Percentiles rank a stretch among this genome's conserved stretches.
phyloP scores from a whole-genome alignment of 2,113 vertebrate genomes.

The Tupaia chinensis region DNA sequence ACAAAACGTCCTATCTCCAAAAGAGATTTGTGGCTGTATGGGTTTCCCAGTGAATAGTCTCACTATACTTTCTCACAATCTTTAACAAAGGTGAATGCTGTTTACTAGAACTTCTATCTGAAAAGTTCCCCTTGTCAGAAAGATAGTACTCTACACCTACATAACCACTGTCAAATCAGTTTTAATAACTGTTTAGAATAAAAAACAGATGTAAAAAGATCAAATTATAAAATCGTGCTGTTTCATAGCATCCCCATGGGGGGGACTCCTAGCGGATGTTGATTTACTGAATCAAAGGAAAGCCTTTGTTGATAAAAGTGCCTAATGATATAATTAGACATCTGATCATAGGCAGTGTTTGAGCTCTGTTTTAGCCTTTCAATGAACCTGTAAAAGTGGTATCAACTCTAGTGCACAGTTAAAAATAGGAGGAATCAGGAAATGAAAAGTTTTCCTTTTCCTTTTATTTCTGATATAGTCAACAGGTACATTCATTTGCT shows the following conservation, averaged over 20 bases:
- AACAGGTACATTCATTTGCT: neutral
- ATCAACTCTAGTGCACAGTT: conserved; percentile 39
- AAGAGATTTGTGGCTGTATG: neutral
- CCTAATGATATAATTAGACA: conserved; percentile 14
- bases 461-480: neutral
- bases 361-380: conserved; percentile 54
- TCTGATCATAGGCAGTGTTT: conserved; percentile 48
- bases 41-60: neutral
- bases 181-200: conserved; percentile 46
- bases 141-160: neutral
- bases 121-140: neutral
- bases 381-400: conserved; percentile 11
- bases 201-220: neutral
- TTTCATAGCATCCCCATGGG: neutral
- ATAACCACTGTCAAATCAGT: neutral
- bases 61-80: neutral
- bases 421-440: conserved; percentile 6
- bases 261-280: neutral
- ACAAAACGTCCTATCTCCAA: neutral
- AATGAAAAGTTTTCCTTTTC: neutral
- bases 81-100: neutral
- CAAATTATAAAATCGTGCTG: neutral
- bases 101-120: neutral
- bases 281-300: conserved; percentile 54
- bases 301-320: conserved; percentile 42